Evolutionary conservation across 1,140 invertebrate genomes (phyloP).

Genomic region (Drosophila insularis): DNA sequence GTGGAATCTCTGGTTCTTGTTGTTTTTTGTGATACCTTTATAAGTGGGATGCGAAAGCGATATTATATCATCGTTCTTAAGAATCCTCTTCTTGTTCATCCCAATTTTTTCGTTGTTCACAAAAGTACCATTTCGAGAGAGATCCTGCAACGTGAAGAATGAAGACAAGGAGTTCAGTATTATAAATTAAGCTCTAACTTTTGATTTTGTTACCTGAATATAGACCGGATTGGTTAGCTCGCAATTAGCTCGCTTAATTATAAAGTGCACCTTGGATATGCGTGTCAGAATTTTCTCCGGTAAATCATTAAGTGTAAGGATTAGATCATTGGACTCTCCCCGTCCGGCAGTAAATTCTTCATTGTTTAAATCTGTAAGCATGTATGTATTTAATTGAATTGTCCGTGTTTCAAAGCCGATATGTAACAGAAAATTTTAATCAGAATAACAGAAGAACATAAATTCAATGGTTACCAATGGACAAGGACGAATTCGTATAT

Average conservation of each 20-base stretch:
- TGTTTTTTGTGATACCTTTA: constrained; percentile 82
- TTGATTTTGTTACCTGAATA: constrained; percentile 59
- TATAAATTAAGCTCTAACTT: neutral
- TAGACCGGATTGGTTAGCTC: constrained; percentile 78
- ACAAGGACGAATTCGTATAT: constrained; percentile 74
- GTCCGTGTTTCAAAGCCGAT: neutral
- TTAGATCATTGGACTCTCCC: constrained; percentile 72
- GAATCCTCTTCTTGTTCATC: constrained; percentile 84
- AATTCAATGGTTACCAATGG: constrained; percentile 70
- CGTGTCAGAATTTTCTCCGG: constrained; percentile 77
- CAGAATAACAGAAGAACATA: constrained; percentile 12
- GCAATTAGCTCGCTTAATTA: constrained; percentile 67
- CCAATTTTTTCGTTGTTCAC: constrained; percentile 86
- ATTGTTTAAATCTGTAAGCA: constrained; percentile 65
- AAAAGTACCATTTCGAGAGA: constrained; percentile 90
- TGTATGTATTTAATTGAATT: too few species aligned
- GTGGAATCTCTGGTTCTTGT: too few species aligned
- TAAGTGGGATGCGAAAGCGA: constrained; percentile 83
- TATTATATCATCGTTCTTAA: constrained; percentile 86
- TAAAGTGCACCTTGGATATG: constrained; percentile 80
- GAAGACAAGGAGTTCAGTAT: neutral
- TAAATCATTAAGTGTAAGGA: constrained; percentile 71
- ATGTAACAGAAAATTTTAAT: neutral
- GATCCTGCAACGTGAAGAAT: constrained; percentile 83
- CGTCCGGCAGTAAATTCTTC: constrained; percentile 75